phyloP scores from a whole-genome alignment of 2,888 invertebrate species.

The Caenorhabditis sp. region DNA sequence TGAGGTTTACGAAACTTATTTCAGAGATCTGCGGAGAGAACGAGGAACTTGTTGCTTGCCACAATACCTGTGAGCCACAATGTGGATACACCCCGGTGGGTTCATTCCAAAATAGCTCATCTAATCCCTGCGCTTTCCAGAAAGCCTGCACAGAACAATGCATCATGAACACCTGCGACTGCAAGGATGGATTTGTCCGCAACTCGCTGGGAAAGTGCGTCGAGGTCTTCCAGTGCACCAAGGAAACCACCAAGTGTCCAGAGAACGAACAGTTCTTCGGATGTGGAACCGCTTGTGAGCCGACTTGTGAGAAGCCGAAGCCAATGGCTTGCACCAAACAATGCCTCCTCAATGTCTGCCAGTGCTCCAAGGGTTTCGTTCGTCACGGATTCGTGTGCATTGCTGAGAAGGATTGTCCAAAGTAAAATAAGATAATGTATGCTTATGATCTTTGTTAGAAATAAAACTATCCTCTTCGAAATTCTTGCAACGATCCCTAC shows the following conservation, averaged over 20 bases:
- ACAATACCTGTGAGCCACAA: slow-evolving; percentile 61
- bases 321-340: slow-evolving; percentile 43
- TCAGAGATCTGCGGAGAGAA: slow-evolving; percentile 46
- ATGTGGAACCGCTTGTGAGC: slow-evolving; percentile 59
- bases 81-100: slow-evolving; percentile 57
- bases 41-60: slow-evolving; percentile 52
- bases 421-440: slow-evolving; percentile 6
- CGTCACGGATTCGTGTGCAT: slow-evolving; percentile 38
- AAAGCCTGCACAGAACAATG: slow-evolving; percentile 53
- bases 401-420: slow-evolving; percentile 45
- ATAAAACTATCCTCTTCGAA: not conserved
- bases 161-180: slow-evolving; percentile 50
- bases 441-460: not conserved
- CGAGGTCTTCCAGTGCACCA: slow-evolving; percentile 27
- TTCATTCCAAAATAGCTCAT: not conserved
- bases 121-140: not conserved
- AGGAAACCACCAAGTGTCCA: slow-evolving; percentile 47
- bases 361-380: slow-evolving; percentile 51
- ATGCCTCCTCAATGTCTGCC: slow-evolving; percentile 52
- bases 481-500: too few species aligned
- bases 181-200: slow-evolving; percentile 56
- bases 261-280: slow-evolving; percentile 44
- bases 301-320: slow-evolving; percentile 50
- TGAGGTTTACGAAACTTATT: not conserved
- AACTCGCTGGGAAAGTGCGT: slow-evolving; percentile 45